Base-by-base conservation (phyloP, 1,140 invertebrate genomes). In the Microplitis demolitor region DNA sequence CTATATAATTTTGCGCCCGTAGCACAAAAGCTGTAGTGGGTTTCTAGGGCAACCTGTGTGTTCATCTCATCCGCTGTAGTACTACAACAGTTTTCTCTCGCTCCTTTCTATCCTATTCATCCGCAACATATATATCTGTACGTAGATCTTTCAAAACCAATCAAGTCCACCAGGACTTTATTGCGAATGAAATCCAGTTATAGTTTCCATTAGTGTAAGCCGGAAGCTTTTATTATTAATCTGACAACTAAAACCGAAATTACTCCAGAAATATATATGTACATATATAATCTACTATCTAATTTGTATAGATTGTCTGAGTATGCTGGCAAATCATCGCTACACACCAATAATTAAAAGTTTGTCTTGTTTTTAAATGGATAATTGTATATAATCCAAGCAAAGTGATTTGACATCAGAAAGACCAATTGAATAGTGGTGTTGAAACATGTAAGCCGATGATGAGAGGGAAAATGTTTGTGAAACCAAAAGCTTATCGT, bases 401-500 rank as follows among this genome's bases (percentile, higher is more conserved):
- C 3, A 45, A 45, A 45, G 39, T 8, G 39, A 45, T 45, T 45
- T 6, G 39, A 45, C 11, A 45, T 24, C 24, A 24, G 5, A 24
- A 58, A 62, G 33, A 39, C 34, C 60, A 62, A 62, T 62, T 62
- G 31, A 62, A 31, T 35, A 34, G 34, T 34, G 34, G 9, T 35
- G 11, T 11, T 62, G 33, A 62, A 35, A 39, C 9, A 9, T 39
- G 33, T 62, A 62, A 62, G 60, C 60, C 33, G 31, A 62, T 62
- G 60, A 39, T 62, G 31, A 39, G 31, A 37, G 33, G 60, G 8
- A 39, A 62, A 62, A 62, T 62, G 60, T 62, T 62, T 62, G 60
- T 62, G 33, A 62, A 62, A 35, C 34, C 39, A 34, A n/a, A 11
- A 62, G 60, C 31, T 62, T 62, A 62, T 62, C 33, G 35, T 62